phyloP scores from a whole-genome alignment of 2,888 invertebrate genomes.

The Protophormia terraenovae region DNA sequence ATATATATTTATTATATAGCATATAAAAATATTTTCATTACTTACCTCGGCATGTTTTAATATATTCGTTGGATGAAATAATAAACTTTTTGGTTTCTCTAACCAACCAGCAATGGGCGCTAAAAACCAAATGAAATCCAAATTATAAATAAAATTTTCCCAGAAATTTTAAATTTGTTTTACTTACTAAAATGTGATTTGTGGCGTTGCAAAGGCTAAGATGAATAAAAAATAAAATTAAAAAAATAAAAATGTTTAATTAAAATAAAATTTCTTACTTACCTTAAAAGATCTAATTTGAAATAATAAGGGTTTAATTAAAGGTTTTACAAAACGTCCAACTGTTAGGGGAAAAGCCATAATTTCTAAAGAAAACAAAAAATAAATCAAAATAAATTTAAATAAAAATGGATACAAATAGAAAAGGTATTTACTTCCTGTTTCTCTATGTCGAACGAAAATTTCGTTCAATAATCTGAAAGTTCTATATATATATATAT shows the following conservation, averaged over 20 bases:
- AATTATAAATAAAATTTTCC: background rate
- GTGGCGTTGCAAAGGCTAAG: background rate
- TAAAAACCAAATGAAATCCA: constrained; percentile 27
- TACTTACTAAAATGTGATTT: constrained; percentile 51
- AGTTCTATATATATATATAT: no score
- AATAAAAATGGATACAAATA: background rate
- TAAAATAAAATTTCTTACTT: background rate
- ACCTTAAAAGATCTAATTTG: constrained; percentile 4
- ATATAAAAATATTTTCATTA: background rate
- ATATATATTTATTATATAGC: no score
- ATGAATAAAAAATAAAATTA: background rate
- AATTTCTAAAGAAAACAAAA: constrained; percentile 15
- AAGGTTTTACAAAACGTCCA: background rate
- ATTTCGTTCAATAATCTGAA: no score
- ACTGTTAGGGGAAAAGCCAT: constrained; percentile 19
- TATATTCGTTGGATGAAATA: constrained; percentile 65
- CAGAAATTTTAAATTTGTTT: background rate
- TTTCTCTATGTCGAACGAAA: no score
- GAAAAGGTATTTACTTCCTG: no score
- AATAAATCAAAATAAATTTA: background rate
- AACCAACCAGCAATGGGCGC: constrained; percentile 57
- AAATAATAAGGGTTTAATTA: background rate
- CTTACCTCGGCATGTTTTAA: constrained; percentile 69
- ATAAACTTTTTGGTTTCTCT: constrained; percentile 60
- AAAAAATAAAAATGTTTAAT: background rate